phyloP scores from a whole-genome alignment of 2,113 vertebrate species.

The Erythrolamprus reginae region DNA sequence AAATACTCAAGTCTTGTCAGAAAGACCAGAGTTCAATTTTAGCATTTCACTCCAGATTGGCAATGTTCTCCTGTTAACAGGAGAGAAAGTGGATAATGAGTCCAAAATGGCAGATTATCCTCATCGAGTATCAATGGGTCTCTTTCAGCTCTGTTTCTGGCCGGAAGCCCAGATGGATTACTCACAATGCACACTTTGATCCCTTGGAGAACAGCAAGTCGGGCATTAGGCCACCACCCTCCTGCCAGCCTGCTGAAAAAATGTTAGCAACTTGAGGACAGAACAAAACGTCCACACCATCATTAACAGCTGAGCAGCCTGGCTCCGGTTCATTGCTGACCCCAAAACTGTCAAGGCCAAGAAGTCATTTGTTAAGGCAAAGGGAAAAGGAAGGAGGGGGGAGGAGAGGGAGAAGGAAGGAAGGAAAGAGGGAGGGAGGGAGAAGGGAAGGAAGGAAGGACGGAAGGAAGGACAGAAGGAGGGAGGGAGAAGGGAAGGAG shows the following conservation, averaged over 20 bases:
- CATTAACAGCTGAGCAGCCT: not conserved
- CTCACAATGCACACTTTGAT: constrained; percentile 12
- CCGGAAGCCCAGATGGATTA: not conserved
- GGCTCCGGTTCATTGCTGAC: not conserved
- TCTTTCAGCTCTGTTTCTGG: not conserved
- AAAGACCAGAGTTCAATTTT: not conserved
- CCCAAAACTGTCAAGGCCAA: not conserved
- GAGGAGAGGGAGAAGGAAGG: too few species aligned
- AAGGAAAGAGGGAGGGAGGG: not conserved
- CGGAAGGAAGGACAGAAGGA: too few species aligned
- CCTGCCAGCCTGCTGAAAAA: not conserved
- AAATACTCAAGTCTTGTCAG: not conserved
- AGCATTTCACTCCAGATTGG: constrained; percentile 6
- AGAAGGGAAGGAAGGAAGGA: too few species aligned
- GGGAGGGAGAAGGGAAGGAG: too few species aligned
- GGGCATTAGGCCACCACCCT: not conserved
- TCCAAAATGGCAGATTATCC: constrained; percentile 14
- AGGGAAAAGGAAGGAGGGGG: not conserved
- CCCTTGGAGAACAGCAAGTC: not conserved
- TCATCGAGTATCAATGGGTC: not conserved
- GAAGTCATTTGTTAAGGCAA: not conserved
- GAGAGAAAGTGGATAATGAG: not conserved
- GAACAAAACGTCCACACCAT: not conserved
- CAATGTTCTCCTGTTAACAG: not conserved
- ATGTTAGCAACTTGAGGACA: not conserved